Conservation (phyloP, 2,888 invertebrate genomes). For the Phaedon cochleariae region DNA sequence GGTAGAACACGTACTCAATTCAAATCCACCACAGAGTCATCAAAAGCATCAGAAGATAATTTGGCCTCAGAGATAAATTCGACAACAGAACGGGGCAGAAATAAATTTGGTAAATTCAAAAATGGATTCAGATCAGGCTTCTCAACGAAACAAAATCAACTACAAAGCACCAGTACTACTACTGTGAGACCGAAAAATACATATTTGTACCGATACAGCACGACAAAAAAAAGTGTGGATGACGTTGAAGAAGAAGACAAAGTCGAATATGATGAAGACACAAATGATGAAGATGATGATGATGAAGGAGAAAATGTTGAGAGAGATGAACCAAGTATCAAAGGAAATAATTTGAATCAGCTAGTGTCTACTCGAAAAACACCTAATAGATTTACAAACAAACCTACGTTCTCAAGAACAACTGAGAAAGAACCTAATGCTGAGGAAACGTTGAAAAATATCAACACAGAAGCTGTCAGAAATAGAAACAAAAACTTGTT, state of each 20-base stretch:
- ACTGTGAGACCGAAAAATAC: constrained; percentile 32
- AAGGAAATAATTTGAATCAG: no score
- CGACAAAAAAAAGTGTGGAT: constrained; percentile 26
- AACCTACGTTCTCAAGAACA: constrained; percentile 26
- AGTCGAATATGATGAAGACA: not conserved
- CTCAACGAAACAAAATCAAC: not conserved
- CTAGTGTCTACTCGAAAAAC: not conserved
- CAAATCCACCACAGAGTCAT: constrained; percentile 28
- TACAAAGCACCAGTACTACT: constrained; percentile 23
- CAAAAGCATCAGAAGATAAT: not conserved
- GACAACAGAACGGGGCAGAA: constrained; percentile 9
- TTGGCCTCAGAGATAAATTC: not conserved
- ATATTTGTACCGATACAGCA: constrained; percentile 40
- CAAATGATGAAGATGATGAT: constrained; percentile 5
- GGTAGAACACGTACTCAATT: constrained; percentile 31
- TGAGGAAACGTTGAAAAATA: constrained; percentile 50
- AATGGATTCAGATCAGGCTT: not conserved
- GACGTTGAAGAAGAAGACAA: constrained; percentile 28
- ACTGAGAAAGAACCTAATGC: constrained; percentile 39
- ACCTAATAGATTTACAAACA: constrained; percentile 42
- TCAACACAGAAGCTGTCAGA: constrained; percentile 64
- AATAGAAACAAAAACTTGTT: constrained; percentile 67
- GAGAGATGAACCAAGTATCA: not conserved
- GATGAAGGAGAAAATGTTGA: constrained; percentile 9
- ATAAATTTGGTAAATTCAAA: not conserved